Evolutionary conservation across 2,888 invertebrate species (phyloP), one percentile per base, ranked within the genome.

Genomic region (Mellilla xanthometata): DNA sequence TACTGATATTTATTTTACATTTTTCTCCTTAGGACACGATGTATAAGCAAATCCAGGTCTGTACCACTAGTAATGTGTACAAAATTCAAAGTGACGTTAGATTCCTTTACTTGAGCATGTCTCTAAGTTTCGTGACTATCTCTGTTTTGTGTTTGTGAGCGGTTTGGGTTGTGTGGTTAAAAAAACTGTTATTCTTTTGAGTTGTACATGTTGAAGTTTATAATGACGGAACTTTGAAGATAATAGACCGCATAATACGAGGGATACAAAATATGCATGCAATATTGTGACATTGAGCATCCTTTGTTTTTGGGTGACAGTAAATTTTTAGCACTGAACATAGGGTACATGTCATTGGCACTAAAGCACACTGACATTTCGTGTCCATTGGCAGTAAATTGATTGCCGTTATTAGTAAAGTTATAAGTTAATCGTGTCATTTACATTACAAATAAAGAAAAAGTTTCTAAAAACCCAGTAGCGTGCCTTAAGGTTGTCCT

Each of bases 21-120:
- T 85, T 88, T 80, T 83, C 70, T 88, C 81, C 78, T 75, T 87
- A 90, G 90, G 89, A 74, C 75, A 84, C 89, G 85, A 83, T 87
- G 72, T 90, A 77, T 90, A 90, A 90, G 70, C 88, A 89, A 82
- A 90, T 90, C 68, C 87, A 90, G 90, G 90, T 90, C 82, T 85
- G 90, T 90, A 90, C 83, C 69, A 19, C 55, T 63, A 66, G 59
- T 65, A 65, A 39, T 68, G 58, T 68, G 12, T 56, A 35, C 45
- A 60, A 72, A 61, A n/a, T 78, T 79, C 72, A 65, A 75, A 77
- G 77, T 83, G 74, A 79, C 75, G 76, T 84, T 77, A 72, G 72
- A 69, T 62, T 70, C 66, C 59, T 58, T 64, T 65, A 72, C 59
- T 72, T 61, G 58, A 67, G 83, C 81, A 81, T 82, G 83, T 56